Evolutionary conservation across 2,888 invertebrate genomes (phyloP).

Genomic region (Fabriciana adippe): DNA sequence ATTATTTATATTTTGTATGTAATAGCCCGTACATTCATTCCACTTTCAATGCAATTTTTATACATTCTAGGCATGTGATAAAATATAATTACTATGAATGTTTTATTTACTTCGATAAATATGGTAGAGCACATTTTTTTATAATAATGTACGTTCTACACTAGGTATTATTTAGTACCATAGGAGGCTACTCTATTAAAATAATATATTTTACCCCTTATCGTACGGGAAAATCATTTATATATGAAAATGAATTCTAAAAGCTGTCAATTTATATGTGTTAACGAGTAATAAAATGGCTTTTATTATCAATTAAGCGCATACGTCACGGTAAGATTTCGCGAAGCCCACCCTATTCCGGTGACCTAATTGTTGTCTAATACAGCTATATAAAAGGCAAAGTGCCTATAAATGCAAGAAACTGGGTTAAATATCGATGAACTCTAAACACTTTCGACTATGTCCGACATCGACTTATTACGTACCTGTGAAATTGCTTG

Average conservation of each 20-base stretch:
- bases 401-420: slow-evolving; percentile 76
- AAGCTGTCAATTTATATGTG: slow-evolving; percentile 9
- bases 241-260: neutral
- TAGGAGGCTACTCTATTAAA: neutral
- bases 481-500: slow-evolving; percentile 49
- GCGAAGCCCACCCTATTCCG: slow-evolving; percentile 67
- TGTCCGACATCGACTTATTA: slow-evolving; percentile 44
- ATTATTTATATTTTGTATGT: neutral
- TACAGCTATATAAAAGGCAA: slow-evolving; percentile 65
- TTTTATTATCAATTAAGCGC: slow-evolving; percentile 53
- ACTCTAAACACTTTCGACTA: slow-evolving; percentile 60
- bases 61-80: neutral
- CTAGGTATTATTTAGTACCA: no score
- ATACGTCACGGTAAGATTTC: slow-evolving; percentile 59
- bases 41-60: slow-evolving; percentile 1
- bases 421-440: slow-evolving; percentile 78
- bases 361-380: slow-evolving; percentile 76
- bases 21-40: neutral
- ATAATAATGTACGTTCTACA: no score
- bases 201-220: neutral
- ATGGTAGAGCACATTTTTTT: no score
- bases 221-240: neutral
- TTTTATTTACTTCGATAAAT: neutral
- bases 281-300: slow-evolving; percentile 15
- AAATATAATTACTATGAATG: slow-evolving; percentile 2